These are phyloP conservation scores for Coluber constrictor DNA, from an alignment of 2,797 vertebrate genomes.

Conservation along the genomic window DNA sequence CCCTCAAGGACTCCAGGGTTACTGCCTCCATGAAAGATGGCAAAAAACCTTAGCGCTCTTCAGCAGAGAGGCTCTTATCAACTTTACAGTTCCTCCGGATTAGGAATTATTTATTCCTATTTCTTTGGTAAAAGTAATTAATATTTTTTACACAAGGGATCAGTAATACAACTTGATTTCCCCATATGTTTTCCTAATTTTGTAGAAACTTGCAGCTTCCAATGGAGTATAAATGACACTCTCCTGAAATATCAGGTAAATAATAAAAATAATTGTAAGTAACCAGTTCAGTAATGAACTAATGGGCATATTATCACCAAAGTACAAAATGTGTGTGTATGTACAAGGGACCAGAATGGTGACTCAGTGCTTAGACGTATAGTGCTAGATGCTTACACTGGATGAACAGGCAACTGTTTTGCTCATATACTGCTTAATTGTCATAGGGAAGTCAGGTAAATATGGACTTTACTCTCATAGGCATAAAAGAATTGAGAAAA, in stretches of 20 bases:
- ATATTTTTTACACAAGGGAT: not conserved
- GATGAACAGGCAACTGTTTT: not conserved
- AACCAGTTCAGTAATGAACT: constrained; percentile 29
- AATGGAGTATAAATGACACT: constrained; percentile 44
- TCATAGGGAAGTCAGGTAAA: not conserved
- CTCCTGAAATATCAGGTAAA: constrained; percentile 43
- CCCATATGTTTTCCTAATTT: not conserved
- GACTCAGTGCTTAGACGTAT: constrained; percentile 6
- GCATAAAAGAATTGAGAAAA: not conserved
- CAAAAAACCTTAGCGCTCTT: not conserved
- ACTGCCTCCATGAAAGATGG: too few relatives aligned
- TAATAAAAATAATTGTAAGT: constrained; percentile 37
- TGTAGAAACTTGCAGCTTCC: not conserved
- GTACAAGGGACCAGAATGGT: not conserved
- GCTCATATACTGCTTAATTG: not conserved
- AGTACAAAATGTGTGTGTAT: constrained; percentile 18
- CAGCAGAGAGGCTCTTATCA: not conserved
- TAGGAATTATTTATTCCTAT: not conserved
- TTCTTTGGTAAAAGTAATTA: constrained; percentile 27
- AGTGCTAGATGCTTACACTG: not conserved
- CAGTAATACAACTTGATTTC: constrained; percentile 28
- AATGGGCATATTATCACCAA: not conserved
- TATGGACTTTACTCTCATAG: not conserved
- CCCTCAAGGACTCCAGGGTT: not conserved
- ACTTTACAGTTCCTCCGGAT: constrained; percentile 13